These are phyloP conservation scores for Panagrolaimus sp. DNA, from an alignment of 1,140 invertebrate genomes.

Conservation along the genomic window DNA sequence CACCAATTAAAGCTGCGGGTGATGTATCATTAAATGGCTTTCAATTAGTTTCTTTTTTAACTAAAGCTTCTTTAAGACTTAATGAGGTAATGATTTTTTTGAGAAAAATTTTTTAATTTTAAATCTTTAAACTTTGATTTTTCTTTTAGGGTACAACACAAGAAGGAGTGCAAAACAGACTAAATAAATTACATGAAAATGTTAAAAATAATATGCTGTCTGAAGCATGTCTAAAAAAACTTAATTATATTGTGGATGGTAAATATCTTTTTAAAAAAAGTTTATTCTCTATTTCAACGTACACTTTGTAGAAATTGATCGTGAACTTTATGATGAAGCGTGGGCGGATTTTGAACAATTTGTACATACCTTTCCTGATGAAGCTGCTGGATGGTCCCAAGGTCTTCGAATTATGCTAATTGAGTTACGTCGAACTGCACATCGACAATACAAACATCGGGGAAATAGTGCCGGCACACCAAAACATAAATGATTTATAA, in stretches of 20 bases:
- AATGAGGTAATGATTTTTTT: conserved; percentile 25
- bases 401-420: conserved; percentile 37
- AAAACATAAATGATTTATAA: not conserved
- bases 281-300: not conserved
- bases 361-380: conserved; percentile 28
- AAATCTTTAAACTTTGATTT: not conserved
- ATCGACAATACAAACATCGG: not conserved
- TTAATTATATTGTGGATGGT: conserved; percentile 52
- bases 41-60: conserved; percentile 45
- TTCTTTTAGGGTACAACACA: conserved; percentile 39
- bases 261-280: not conserved
- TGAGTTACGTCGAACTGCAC: conserved; percentile 7
- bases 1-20: conserved; percentile 48
- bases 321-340: conserved; percentile 45
- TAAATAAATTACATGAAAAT: conserved; percentile 40
- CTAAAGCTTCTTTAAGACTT: conserved; percentile 43
- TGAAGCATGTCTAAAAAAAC: conserved; percentile 46
- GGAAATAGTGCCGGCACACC: conserved; percentile 3
- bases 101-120: conserved; percentile 4
- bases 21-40: conserved; percentile 47
- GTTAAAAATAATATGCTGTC: conserved; percentile 32
- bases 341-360: conserved; percentile 45
- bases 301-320: conserved; percentile 43
- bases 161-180: conserved; percentile 45
- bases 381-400: conserved; percentile 41